Conservation (phyloP, 2,888 invertebrate genomes). For the Acronicta leporina region DNA sequence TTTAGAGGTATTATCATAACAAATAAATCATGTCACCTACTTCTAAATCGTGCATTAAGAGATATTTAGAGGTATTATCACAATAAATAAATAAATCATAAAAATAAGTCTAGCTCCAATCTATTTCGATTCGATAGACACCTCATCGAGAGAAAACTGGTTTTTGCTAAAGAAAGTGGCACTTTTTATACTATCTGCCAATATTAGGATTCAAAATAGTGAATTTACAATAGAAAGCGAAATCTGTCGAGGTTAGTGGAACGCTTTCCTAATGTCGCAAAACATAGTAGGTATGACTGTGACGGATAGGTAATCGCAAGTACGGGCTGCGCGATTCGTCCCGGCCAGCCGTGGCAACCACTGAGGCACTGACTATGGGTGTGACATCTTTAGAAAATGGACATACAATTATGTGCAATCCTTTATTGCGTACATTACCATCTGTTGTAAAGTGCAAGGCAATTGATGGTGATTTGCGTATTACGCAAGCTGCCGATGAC, state of each 20-base stretch:
- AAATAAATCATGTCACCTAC: no score
- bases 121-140: slow-evolving; percentile 22
- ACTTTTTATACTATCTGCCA: slow-evolving; percentile 30
- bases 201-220: slow-evolving; percentile 47
- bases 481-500: slow-evolving; percentile 19
- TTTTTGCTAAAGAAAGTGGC: slow-evolving; percentile 54
- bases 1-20: no score
- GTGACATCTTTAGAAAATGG: slow-evolving; percentile 59
- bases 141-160: slow-evolving; percentile 36
- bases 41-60: no score
- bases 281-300: slow-evolving; percentile 60
- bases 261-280: slow-evolving; percentile 71
- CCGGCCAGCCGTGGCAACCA: slow-evolving; percentile 49
- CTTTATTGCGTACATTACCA: slow-evolving; percentile 42
- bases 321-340: slow-evolving; percentile 58
- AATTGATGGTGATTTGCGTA: slow-evolving; percentile 38
- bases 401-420: slow-evolving; percentile 40
- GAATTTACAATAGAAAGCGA: slow-evolving; percentile 72
- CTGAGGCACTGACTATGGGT: slow-evolving; percentile 22
- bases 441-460: slow-evolving; percentile 23
- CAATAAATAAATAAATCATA: no score
- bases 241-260: slow-evolving; percentile 73
- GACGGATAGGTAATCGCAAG: slow-evolving; percentile 70
- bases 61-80: no score
- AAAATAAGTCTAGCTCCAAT: slow-evolving; percentile 9